These are phyloP conservation scores for Elephantulus edwardii DNA, from an alignment of 2,113 vertebrate genomes.

Conservation along the genomic window DNA sequence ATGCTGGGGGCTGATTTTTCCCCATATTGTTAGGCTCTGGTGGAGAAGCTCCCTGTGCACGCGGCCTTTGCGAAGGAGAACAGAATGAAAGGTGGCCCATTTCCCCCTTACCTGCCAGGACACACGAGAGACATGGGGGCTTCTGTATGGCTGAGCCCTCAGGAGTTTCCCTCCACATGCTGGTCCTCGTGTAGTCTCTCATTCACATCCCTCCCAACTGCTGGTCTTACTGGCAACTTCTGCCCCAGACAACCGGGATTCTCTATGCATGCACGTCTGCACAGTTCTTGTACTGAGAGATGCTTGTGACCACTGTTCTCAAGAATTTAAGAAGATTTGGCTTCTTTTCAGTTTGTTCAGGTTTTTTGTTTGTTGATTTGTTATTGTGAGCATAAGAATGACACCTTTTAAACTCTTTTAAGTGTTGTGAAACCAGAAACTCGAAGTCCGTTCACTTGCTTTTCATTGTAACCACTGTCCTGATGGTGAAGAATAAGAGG, in stretches of 20 bases:
- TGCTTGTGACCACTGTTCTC: neutral
- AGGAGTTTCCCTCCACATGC: too few species aligned
- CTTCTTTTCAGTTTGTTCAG: neutral
- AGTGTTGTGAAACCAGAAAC: neutral
- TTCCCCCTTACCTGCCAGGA: neutral
- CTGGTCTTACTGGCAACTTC: too few species aligned
- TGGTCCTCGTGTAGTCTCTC: too few species aligned
- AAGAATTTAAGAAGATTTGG: neutral
- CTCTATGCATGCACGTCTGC: too few species aligned
- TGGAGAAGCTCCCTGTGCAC: neutral
- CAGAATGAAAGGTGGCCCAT: neutral
- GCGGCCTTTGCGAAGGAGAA: neutral
- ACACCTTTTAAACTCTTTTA: neutral
- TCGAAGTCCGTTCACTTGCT: neutral
- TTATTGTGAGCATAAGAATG: neutral
- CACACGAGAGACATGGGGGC: neutral
- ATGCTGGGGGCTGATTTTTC: neutral
- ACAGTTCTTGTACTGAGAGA: too few species aligned
- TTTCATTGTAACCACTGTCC: neutral
- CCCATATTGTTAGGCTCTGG: neutral
- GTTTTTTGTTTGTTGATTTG: neutral
- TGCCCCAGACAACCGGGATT: too few species aligned
- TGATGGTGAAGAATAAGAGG: neutral
- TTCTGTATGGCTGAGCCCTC: too few species aligned
- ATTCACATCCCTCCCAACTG: too few species aligned